Evolutionary conservation across 92 coral and sea anemone species (phyloP), one percentile per base, ranked within the genome.

Genomic region (Nematostella vectensis): DNA sequence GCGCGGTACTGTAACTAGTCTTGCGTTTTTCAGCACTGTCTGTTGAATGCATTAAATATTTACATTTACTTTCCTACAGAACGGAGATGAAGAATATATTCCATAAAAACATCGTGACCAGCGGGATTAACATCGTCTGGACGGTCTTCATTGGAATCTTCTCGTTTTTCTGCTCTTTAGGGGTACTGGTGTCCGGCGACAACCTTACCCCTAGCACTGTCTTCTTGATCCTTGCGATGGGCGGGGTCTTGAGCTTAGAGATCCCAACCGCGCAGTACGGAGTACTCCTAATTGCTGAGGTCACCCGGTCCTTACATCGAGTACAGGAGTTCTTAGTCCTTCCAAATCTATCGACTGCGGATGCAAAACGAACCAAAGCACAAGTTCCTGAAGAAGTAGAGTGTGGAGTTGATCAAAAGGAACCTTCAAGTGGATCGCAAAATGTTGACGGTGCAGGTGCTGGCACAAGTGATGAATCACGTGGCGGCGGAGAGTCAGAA

Each of bases 31-130:
- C n/a, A n/a, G n/a, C n/a, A n/a, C n/a, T n/a, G n/a, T 45, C 51
- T 45, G 23, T 17, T 45, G 4, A 6, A 45, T 45, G 23, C 18
- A 17, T 4, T 8, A 22, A 45, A 33, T 15, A 15, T 33, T 6
- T 15, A 6, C 40, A 6, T 33, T 45, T 45, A 6, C 18, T 11
- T 45, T 45, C 18, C 18, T 45, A 10, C 23, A 45, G 51, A 4
- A 17, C 9, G 51, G 51, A 45, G 18, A 45, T 45, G 51, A 45
- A 45, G 23, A 45, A 45, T 22, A 45, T 45, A 9, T 19, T 45
- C 4, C 18, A 45, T 22, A 45, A 45, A 22, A 45, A 45, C 23
- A 11, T 45, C 4, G 18, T 45, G 12, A 45, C 4, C 17, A 22
- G 18, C 9, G 51, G 51, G 4, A 45, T 45, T 4, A 4, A 19